A percentile compares a stretch with the other conserved stretches of the same genome.
These are phyloP conservation scores for Meiosimyza platycephala DNA, from an alignment of 2,888 invertebrate species.

Conservation along the genomic window DNA sequence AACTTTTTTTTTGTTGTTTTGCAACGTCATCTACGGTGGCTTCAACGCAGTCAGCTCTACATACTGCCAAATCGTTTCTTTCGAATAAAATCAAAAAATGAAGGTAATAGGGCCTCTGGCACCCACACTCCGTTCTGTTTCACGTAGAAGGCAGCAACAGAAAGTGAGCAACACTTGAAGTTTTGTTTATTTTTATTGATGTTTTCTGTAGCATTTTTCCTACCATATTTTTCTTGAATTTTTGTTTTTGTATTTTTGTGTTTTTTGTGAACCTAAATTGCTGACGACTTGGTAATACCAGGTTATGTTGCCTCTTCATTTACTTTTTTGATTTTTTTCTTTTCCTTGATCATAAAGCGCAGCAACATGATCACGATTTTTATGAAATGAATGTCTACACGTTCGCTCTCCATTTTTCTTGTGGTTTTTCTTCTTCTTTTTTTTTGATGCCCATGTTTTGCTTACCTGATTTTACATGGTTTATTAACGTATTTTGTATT, in stretches of 20 bases:
- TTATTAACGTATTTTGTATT: conserved; percentile 2
- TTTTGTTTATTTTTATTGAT: conserved; percentile 2
- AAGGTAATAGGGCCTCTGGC: conserved; percentile 7
- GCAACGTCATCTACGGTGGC: no score
- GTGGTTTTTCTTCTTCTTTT: no score
- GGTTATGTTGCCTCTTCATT: not conserved
- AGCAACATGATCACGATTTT: conserved; percentile 34
- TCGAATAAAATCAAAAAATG: no score
- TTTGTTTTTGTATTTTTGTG: not conserved
- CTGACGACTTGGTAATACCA: conserved; percentile 1
- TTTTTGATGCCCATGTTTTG: not conserved
- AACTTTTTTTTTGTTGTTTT: no score
- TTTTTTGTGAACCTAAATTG: not conserved
- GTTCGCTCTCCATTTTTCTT: conserved; percentile 7
- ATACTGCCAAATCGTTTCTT: no score
- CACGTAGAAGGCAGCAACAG: not conserved
- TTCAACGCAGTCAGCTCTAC: no score
- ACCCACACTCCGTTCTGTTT: conserved; percentile 3
- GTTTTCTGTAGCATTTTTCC: conserved; percentile 9
- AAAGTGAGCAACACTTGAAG: not conserved
- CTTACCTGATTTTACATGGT: conserved; percentile 22
- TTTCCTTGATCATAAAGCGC: conserved; percentile 6
- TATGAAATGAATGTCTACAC: conserved; percentile 31
- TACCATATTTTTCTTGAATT: not conserved
- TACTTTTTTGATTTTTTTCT: conserved; percentile 2